Base-by-base conservation (phyloP, 2,888 invertebrate species). In the Epicampocera succincta region DNA sequence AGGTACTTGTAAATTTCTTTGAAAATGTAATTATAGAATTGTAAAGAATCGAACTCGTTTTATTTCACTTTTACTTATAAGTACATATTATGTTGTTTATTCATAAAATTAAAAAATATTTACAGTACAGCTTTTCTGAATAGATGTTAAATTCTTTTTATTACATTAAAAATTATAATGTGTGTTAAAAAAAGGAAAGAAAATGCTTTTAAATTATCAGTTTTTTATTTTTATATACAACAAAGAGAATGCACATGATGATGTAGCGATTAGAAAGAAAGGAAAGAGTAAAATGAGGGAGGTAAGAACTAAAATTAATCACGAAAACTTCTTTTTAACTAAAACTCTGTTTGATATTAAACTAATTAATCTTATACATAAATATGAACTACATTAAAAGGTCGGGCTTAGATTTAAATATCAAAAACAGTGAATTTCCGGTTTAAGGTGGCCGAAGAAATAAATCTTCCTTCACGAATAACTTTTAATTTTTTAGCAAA, bases 401-500 rank as follows among this genome's bases (percentile, higher is more conserved):
- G 29, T 17, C n/a, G n/a, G n/a, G n/a, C 19, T n/a, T 33, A 40
- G 29, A 12, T 52, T 25, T 50, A 44, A 46, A 29, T 68, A 58
- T 66, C 17, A 74, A 74, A 33, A 74, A 58, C 17, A 52, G 63
- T 73, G 17, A 33, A 11, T 33, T 25, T 69, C 19, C 11, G 38
- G 21, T 71, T 60, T 8, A 21, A 21, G 21, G 5, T 11, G 29
- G 33, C 15, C 11, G 29, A 46, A 13, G 12, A 48, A 58, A 58
- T 25, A 29, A 13, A 42, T 38, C 8, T 9, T 11, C 21, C 17
- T 46, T 33, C 11, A 25, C 44, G 11, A 6, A 11, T 3, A 25
- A 69, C 9, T 6, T 29, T 78, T 86, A 89, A 83, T 89, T 88
- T 50, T 80, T 84, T 4, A 89, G 69, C 72, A 89, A 71, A 77